Evolutionary conservation across 37 sponge, comb jelly and placozoan species (phyloP), one percentile per base, ranked within the genome.

Genomic region (Bolinopsis microptera): DNA sequence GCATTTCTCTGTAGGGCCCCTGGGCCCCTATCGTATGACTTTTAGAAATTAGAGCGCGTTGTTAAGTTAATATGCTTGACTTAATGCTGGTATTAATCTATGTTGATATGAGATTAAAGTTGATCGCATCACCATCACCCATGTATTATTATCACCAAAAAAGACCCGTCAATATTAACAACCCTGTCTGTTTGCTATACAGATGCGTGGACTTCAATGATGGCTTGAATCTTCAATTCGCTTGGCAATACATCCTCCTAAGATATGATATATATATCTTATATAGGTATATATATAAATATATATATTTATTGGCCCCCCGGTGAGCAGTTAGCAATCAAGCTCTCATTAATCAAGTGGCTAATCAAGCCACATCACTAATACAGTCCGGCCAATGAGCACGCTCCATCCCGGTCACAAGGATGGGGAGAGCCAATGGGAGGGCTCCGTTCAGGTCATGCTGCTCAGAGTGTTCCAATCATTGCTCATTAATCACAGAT

Each of bases 401-500:
- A 32, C 35, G 2, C 80, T 32, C 35, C 5, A 32, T 32, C 16
- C 32, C 27, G 21, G 32, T 36, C 80, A 2, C 80, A 8, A 34
- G 80, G 33, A 34, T 1, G 36, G 5, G 1, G 21, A 34, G 35
- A 28, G 33, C 80, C 80, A 77, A 77, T 77, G 1, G 21, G 9
- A 77, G 32, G 36, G 35, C 80, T 13, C 35, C 33, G 9, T 77
- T 70, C 23, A 36, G 36, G 80, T 77, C 80, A 77, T 36, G 80
- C 32, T 27, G 32, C 36, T 3, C 80, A 34, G 1, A 22, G 80
- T 28, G 32, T 77, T 77, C 33, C 80, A 77, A 77, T 77, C 80
- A 77, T 32, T 77, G 80, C 80, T 77, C 80, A 77, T 77, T 77
- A 77, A 77, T 77, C 80, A 77, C 80, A 77, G 80, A 77, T 77